phyloP scores from a whole-genome alignment of 1,140 invertebrate species.

The Palaemon carinicauda region DNA sequence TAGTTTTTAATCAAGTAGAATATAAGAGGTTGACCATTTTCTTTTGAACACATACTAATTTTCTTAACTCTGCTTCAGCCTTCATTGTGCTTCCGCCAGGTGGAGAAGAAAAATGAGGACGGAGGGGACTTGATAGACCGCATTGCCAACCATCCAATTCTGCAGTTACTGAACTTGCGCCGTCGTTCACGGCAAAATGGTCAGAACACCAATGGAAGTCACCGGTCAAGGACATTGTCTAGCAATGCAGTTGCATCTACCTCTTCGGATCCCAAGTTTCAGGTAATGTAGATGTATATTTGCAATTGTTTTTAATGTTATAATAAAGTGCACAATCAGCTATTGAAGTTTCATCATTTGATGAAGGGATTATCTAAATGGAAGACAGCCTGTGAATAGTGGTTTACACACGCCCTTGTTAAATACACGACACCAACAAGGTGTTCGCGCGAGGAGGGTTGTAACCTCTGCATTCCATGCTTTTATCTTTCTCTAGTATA shows the following conservation, averaged over 20 bases:
- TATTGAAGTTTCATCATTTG: too few species aligned
- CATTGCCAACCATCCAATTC: slow-evolving; percentile 80
- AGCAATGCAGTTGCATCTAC: slow-evolving; percentile 60
- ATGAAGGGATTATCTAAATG: too few species aligned
- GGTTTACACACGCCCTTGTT: too few species aligned
- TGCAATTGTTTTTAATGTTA: neutral
- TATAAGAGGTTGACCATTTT: neutral
- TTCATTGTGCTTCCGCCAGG: slow-evolving; percentile 48
- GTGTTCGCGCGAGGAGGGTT: too few species aligned
- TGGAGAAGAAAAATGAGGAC: slow-evolving; percentile 72
- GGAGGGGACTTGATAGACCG: slow-evolving; percentile 74
- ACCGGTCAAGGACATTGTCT: slow-evolving; percentile 68
- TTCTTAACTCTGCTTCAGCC: slow-evolving; percentile 27
- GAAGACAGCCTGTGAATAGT: too few species aligned
- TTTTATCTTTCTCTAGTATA: too few species aligned
- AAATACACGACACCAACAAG: too few species aligned
- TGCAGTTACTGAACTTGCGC: slow-evolving; percentile 66
- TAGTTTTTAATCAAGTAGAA: too few species aligned
- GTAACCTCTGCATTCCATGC: too few species aligned
- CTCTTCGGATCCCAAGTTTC: slow-evolving; percentile 52
- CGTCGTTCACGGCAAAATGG: slow-evolving; percentile 34
- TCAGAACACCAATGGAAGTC: slow-evolving; percentile 10
- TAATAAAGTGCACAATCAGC: too few species aligned
- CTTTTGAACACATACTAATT: neutral
- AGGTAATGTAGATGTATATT: slow-evolving; percentile 24